These are phyloP conservation scores for Macrocentrus cingulum DNA, from an alignment of 1,140 invertebrate genomes.

Conservation along the genomic window DNA sequence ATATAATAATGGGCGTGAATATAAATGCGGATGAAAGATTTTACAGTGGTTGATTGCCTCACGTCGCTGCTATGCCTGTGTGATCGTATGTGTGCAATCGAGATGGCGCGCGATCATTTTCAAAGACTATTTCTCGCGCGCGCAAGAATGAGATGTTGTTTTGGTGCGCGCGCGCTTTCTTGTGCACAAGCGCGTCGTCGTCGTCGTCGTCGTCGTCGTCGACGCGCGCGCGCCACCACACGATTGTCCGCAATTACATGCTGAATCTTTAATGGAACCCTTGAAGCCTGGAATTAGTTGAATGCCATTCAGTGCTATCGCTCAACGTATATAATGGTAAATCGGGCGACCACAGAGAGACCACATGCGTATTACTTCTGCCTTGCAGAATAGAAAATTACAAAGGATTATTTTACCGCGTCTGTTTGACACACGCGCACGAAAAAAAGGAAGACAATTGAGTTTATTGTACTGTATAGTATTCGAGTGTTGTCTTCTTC, in stretches of 20 bases:
- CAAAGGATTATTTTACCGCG: no score
- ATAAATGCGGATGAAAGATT: conserved; percentile 30
- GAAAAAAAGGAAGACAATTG: no score
- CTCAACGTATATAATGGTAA: conserved; percentile 16
- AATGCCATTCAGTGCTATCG: conserved; percentile 55
- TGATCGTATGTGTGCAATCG: conserved; percentile 22
- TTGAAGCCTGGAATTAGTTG: conserved; percentile 58
- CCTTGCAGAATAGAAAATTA: conserved; percentile 11
- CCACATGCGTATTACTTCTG: neutral
- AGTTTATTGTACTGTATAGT: no score
- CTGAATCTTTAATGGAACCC: conserved; percentile 60
- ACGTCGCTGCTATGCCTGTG: conserved; percentile 34
- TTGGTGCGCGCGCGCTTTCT: conserved; percentile 22
- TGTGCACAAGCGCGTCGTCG: neutral
- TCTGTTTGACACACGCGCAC: no score
- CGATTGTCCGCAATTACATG: conserved; percentile 59
- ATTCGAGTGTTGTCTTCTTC: no score
- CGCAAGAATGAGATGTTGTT: conserved; percentile 20
- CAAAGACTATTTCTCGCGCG: conserved; percentile 32
- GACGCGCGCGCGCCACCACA: conserved; percentile 20
- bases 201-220: neutral
- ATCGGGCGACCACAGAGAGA: neutral
- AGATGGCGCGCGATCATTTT: conserved; percentile 39
- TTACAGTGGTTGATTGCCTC: conserved; percentile 47
- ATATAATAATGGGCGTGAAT: conserved; percentile 13